phyloP scores from a whole-genome alignment of 2,113 vertebrate species.

The Nanger granti region DNA sequence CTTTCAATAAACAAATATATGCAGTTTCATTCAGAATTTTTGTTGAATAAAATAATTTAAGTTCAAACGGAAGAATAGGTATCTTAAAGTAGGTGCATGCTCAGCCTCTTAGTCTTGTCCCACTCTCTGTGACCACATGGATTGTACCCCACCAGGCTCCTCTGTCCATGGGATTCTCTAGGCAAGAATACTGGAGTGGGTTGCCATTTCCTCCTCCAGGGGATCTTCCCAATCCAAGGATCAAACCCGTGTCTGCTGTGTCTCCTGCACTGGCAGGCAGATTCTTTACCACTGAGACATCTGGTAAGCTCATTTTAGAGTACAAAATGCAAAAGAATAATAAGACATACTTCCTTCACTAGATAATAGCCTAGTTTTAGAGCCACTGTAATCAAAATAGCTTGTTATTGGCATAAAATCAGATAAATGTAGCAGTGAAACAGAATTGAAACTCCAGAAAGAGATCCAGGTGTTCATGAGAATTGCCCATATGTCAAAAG shows the following conservation, averaged over 20 bases:
- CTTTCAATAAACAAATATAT: conserved; percentile 3
- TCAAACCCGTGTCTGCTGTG: background rate
- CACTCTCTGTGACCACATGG: background rate
- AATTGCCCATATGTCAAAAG: background rate
- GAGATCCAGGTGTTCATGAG: background rate
- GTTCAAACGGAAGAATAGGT: background rate
- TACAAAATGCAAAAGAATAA: conserved; percentile 1
- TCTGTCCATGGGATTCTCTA: background rate
- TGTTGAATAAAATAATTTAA: background rate
- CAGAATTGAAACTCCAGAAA: background rate
- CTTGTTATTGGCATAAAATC: background rate
- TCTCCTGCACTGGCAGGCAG: background rate
- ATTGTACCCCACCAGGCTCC: background rate
- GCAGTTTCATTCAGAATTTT: background rate
- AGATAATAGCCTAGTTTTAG: background rate
- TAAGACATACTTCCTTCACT: background rate
- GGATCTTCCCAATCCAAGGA: background rate
- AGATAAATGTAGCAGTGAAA: background rate
- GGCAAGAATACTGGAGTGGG: background rate
- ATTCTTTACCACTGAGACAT: background rate
- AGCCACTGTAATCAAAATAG: background rate
- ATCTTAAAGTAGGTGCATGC: background rate
- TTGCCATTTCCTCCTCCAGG: background rate
- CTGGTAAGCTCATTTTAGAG: background rate
- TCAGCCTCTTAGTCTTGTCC: background rate